Conservation (phyloP, 2,888 invertebrate species). For the Lucinisca nassula region DNA sequence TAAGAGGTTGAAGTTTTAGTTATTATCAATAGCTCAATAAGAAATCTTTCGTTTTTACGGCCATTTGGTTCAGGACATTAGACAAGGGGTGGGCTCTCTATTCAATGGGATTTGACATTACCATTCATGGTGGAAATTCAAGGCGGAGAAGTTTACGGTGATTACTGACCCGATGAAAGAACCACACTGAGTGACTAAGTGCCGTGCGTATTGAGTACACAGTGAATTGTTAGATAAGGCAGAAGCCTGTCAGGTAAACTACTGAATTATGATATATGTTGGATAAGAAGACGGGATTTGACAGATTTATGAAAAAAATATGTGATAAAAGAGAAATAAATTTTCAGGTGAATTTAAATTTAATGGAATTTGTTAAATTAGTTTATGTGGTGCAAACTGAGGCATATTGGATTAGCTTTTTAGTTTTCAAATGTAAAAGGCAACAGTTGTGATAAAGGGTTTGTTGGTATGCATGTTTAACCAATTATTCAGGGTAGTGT, state of each 20-base stretch:
- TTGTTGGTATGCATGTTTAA: no score
- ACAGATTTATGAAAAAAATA: constrained; percentile 54
- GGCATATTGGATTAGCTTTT: not conserved
- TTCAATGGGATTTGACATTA: constrained; percentile 70
- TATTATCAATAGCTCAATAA: constrained; percentile 45
- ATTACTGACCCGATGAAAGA: constrained; percentile 71
- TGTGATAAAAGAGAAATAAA: constrained; percentile 32
- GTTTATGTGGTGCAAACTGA: not conserved
- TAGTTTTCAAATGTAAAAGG: not conserved
- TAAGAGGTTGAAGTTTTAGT: not conserved
- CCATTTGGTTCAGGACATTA: constrained; percentile 2
- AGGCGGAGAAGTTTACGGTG: constrained; percentile 67
- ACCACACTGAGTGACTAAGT: constrained; percentile 69
- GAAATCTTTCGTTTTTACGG: constrained; percentile 22
- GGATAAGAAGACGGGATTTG: constrained; percentile 42
- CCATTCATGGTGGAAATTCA: constrained; percentile 59
- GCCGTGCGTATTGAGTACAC: constrained; percentile 61
- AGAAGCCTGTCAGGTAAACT: constrained; percentile 53
- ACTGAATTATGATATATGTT: constrained; percentile 63
- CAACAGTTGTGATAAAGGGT: no score
- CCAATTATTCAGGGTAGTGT: no score
- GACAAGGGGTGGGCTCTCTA: constrained; percentile 70
- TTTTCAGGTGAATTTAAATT: constrained; percentile 37
- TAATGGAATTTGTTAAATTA: not conserved
- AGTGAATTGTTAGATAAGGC: constrained; percentile 51